Base-by-base conservation (phyloP, 2,888 invertebrate genomes). In the Chydorus sphaericus region DNA sequence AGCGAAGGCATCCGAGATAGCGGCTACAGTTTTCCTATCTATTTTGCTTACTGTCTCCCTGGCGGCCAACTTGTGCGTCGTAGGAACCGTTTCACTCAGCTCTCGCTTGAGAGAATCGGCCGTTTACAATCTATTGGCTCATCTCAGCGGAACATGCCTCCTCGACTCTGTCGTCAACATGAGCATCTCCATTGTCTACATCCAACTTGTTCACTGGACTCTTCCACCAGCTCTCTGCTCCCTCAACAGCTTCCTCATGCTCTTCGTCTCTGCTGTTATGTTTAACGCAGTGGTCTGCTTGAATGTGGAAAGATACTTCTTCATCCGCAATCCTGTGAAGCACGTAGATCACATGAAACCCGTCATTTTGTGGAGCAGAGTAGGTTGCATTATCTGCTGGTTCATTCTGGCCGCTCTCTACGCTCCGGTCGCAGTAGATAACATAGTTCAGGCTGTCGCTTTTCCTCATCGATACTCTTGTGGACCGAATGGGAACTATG, bases 21-120 rank as follows among this genome's bases (percentile, higher is more conserved):
- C 48, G 14, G 48, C 48, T 48, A 14, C 28, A 48, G 48, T 48
- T 48, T 48, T 48, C 23, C 48, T 48, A 6, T 48, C 28, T 28
- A n/a, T 48, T 28, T 16, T 48, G 26, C 28, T 48, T 28, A 26
- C 28, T 14, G n/a, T 28, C 1, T 23, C 28, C 28, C 28, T 48
- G 14, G 5, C 28, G 1, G n/a, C 28, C 28, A 28, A 28, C 28
- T 48, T 48, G n/a, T 28, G 23, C 23, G 23, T 16, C 14, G 14
- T 48, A 14, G 48, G 26, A 10, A 28, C 48, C 3, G 23, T 48
- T 14, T 28, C 28, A 28, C 28, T 28, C 16, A 48, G 48, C 18
- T 48, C 23, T 7, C 28, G 26, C 23, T 6, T 48, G 48, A 11
- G 28, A 23, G 26, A 28, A 16, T 16, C 28, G 16, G 16, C 48